Percentiles rank a stretch among this genome's conserved stretches.
phyloP scores from a whole-genome alignment of 2,113 vertebrate genomes.

The Egretta garzetta region DNA sequence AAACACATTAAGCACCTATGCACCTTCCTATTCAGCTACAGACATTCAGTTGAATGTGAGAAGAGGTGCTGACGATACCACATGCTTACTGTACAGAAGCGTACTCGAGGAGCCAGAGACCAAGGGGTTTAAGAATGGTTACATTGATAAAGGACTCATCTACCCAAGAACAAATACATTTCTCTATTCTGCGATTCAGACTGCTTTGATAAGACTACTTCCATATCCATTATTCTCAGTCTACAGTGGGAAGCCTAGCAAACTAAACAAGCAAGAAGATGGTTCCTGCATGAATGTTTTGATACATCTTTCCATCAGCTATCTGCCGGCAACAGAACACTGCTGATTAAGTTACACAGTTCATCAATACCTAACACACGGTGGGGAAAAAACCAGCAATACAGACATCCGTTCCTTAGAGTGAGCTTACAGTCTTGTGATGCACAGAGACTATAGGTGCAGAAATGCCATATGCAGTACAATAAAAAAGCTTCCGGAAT shows the following conservation, averaged over 20 bases:
- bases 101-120: background rate
- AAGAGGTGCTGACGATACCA: background rate
- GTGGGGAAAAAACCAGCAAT: background rate
- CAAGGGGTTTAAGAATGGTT: background rate
- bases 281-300: background rate
- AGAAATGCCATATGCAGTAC: background rate
- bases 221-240: background rate
- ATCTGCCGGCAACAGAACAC: conserved; percentile 4
- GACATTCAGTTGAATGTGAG: background rate
- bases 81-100: background rate
- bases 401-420: background rate
- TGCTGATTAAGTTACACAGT: background rate
- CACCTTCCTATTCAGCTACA: background rate
- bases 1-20: background rate
- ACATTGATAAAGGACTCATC: background rate
- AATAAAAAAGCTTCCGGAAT: background rate
- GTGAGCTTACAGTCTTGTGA: background rate
- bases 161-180: background rate
- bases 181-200: background rate
- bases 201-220: background rate
- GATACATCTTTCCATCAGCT: background rate
- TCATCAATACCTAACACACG: conserved; percentile 5
- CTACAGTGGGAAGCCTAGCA: background rate
- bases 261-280: background rate
- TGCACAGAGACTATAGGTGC: background rate